Percentiles rank a stretch among this genome's conserved stretches.
Evolutionary conservation across 2,113 vertebrate genomes (phyloP).

Genomic region (Glaucomys volans): DNA sequence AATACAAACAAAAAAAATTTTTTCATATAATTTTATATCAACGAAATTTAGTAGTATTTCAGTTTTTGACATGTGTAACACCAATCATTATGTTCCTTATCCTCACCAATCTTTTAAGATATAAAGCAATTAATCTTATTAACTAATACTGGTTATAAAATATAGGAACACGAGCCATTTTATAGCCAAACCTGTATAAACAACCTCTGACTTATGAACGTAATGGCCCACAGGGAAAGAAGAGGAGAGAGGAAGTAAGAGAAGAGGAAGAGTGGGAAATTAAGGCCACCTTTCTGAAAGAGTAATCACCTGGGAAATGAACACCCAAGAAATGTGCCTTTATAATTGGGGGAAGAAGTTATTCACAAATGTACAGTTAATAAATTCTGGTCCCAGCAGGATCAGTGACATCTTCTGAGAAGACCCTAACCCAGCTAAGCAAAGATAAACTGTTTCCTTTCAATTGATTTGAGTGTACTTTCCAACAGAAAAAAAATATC

Average conservation of each 20-base stretch:
- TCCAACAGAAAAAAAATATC: slow-evolving; percentile 58
- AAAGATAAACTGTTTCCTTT: slow-evolving; percentile 46
- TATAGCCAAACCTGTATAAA: neutral
- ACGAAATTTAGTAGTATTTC: slow-evolving; percentile 18
- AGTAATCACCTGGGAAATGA: neutral
- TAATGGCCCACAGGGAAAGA: neutral
- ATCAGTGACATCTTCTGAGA: neutral
- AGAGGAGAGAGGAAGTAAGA: neutral
- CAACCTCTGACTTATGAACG: neutral
- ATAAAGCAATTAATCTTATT: neutral
- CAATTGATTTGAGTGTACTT: neutral
- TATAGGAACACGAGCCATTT: neutral
- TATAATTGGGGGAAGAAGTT: neutral
- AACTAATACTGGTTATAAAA: slow-evolving; percentile 10
- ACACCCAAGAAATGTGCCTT: neutral
- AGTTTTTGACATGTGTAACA: slow-evolving; percentile 20
- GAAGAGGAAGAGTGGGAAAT: neutral
- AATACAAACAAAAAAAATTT: neutral
- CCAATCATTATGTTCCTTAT: neutral
- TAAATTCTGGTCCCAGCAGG: neutral
- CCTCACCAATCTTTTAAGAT: neutral
- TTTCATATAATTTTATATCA: slow-evolving; percentile 1
- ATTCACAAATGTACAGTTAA: neutral
- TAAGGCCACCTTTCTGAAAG: neutral
- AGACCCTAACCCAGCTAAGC: neutral